Percentiles rank a stretch among this genome's conserved stretches.
phyloP scores from a whole-genome alignment of 2,888 invertebrate species.

The Chrysolina americana region DNA sequence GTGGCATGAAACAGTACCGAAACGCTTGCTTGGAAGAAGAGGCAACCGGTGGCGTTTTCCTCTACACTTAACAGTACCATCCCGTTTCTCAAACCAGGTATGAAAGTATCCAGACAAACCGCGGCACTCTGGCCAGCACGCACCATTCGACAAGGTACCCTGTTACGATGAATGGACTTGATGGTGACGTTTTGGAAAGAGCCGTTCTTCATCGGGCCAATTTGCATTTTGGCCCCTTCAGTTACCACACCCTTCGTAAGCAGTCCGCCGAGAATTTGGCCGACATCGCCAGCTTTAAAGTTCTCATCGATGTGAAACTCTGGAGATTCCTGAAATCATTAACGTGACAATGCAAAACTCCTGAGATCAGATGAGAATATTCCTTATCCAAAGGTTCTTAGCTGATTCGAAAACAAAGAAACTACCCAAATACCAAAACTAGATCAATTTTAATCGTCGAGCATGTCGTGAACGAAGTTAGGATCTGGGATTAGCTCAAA shows the following conservation, averaged over 20 bases:
- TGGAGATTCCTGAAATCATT: constrained; percentile 75
- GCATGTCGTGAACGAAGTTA: too few species aligned
- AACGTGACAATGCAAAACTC: constrained; percentile 5
- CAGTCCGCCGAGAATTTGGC: constrained; percentile 89
- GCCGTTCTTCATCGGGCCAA: constrained; percentile 84
- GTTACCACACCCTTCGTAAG: constrained; percentile 87
- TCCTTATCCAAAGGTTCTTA: too few species aligned
- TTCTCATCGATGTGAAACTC: constrained; percentile 97
- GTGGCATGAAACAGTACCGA: constrained; percentile 91
- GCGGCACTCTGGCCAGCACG: constrained; percentile 94
- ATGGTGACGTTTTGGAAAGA: constrained; percentile 84
- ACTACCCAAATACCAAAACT: too few species aligned
- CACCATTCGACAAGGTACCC: constrained; percentile 90
- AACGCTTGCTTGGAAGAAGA: constrained; percentile 85
- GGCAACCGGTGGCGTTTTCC: constrained; percentile 73
- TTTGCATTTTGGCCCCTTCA: constrained; percentile 85
- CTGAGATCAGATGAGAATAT: too few species aligned
- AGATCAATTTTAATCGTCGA: too few species aligned
- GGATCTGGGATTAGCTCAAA: too few species aligned
- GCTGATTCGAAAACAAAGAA: too few species aligned
- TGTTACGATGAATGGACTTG: constrained; percentile 91
- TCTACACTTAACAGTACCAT: constrained; percentile 83
- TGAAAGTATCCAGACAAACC: constrained; percentile 77
- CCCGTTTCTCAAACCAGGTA: constrained; percentile 81
- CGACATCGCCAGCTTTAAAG: constrained; percentile 87